Base-by-base conservation (phyloP, 2,888 invertebrate species). In the Nipponacmea schrenckii region DNA sequence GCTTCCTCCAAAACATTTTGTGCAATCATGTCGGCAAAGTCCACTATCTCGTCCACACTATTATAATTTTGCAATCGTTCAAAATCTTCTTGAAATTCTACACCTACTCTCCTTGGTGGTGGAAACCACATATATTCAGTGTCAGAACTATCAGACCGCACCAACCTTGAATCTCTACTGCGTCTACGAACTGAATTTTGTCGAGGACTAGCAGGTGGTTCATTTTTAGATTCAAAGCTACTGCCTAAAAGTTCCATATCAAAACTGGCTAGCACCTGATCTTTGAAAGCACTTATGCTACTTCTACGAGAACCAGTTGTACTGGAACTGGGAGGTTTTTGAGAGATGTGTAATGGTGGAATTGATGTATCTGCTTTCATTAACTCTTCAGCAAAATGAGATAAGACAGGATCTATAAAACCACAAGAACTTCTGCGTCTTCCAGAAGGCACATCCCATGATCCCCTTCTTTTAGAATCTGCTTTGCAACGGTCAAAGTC, bases 301-400 rank as follows among this genome's bases (percentile, higher is more conserved):
- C 85, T 84, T 44, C 81, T 77, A n/a, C 81, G 77, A 24, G 84
- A 84, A 8, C 79, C 79, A 62, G 80, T 79, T 10, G 83, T 81
- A 69, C 83, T 82, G 0, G 78, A 74, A 64, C 81, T 81, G 31
- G 78, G 71, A 62, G 72, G 77, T 17, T 82, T 81, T 17, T 79
- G 75, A 24, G 80, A 76, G 14, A 82, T 73, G 14, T 81, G 66
- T 20, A 85, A 70, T 62, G 82, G 78, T 8, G 84, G 85, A 31
- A 82, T 78, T 20, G 81, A 81, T 7, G 83, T 81, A 69, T 85
- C 82, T 1, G 80, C 81, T 56, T 82, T 84, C 80, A 84, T 83
- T 62, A 87, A 75, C 74, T 86, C 84, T 70, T 85, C 85, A 14
- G 85, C 86, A 81, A 87, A 87, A 65, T 81, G 77, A 15, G 80